These are phyloP conservation scores for Simalia tracyae DNA, from an alignment of 2,797 vertebrate genomes.

Conservation along the genomic window DNA sequence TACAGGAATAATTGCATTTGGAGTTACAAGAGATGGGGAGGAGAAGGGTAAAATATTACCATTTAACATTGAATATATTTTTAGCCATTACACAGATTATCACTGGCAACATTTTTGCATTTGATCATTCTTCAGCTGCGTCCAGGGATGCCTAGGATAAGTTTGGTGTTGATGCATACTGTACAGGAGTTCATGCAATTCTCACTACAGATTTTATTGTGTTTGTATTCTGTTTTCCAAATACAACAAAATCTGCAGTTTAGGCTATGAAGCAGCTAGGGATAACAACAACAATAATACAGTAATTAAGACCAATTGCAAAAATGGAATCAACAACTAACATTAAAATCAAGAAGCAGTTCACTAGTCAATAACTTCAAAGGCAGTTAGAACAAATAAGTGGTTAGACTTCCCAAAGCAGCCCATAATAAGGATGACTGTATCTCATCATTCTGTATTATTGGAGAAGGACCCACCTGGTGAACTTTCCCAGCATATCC, in stretches of 20 bases:
- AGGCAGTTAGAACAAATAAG: neutral
- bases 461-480: neutral
- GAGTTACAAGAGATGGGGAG: neutral
- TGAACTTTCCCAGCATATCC: neutral
- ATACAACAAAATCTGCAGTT: neutral
- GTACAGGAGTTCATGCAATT: neutral
- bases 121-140: neutral
- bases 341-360: neutral
- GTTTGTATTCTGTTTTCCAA: slow-evolving; percentile 2
- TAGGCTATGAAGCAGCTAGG: neutral
- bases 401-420: slow-evolving; percentile 1
- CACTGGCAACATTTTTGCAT: neutral
- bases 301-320: neutral
- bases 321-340: neutral
- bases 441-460: neutral
- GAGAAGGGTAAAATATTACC: neutral
- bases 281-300: neutral
- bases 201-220: neutral
- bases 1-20: neutral
- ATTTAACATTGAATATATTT: neutral
- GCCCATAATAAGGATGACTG: neutral
- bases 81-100: neutral
- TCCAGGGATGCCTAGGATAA: neutral
- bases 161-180: neutral
- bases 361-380: neutral